phyloP scores from a whole-genome alignment of 1,140 invertebrate genomes.

The Oncopeltus fasciatus region DNA sequence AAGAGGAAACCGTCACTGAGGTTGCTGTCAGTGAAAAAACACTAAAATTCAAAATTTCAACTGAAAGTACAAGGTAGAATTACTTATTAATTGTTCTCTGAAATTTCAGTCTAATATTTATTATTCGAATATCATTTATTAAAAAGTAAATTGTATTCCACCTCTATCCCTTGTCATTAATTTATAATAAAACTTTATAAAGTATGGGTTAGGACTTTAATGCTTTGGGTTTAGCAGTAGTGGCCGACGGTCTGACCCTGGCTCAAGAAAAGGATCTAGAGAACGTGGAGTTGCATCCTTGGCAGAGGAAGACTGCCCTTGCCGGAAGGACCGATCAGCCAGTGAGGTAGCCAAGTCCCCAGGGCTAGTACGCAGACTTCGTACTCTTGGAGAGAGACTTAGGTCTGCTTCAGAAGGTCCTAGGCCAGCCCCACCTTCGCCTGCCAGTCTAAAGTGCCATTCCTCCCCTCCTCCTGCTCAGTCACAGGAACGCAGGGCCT shows the following conservation, averaged over 20 bases:
- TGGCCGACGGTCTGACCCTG: slow-evolving; percentile 43
- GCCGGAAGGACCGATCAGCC: neutral
- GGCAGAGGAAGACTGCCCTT: slow-evolving; percentile 5
- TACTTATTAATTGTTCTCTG: too few species aligned
- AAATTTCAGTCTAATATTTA: too few species aligned
- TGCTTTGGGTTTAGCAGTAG: too few species aligned
- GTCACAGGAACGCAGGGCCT: slow-evolving; percentile 6
- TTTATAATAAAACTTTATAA: too few species aligned
- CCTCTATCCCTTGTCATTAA: too few species aligned
- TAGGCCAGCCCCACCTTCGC: slow-evolving; percentile 7
- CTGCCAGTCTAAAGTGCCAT: slow-evolving; percentile 11
- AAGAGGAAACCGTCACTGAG: slow-evolving; percentile 52
- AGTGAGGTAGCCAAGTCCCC: neutral
- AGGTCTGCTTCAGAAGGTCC: slow-evolving; percentile 5
- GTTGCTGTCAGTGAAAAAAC: slow-evolving; percentile 62
- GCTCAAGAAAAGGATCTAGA: slow-evolving; percentile 41
- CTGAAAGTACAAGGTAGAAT: slow-evolving; percentile 38
- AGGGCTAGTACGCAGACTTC: neutral
- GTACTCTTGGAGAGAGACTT: neutral
- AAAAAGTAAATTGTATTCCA: too few species aligned
- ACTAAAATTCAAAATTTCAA: slow-evolving; percentile 57
- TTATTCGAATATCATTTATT: too few species aligned
- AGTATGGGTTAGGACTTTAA: too few species aligned
- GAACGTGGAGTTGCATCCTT: slow-evolving; percentile 28
- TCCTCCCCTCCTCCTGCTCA: neutral